Evolutionary conservation across 2,797 vertebrate species (phyloP), one percentile per base, ranked within the genome.

Genomic region (Champsocephalus gunnari): DNA sequence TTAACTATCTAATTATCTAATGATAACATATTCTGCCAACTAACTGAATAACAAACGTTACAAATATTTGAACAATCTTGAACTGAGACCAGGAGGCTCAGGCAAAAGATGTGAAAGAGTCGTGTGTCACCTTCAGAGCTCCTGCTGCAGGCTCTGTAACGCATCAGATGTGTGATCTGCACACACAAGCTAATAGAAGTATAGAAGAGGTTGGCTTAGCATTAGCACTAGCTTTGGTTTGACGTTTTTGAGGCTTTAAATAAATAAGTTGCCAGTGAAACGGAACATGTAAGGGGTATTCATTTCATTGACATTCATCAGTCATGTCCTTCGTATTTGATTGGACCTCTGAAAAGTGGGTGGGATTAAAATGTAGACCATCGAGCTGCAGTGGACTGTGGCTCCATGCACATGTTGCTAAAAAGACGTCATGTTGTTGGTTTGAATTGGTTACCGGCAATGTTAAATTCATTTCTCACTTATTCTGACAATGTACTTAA

Each of bases 151-250:
- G 79, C 24, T 84, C 80, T 47, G 48, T 47, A 47, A 44, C 86
- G 88, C 82, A 81, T 83, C 56, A 0, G 67, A 87, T 77, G 80
- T 88, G 84, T 79, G 51, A 49, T 77, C 58, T 44, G 32, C 64
- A 9, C 66, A 44, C 60, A 19, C 3, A 34, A 43, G 48, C 79
- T 34, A 77, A 76, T 69, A 75, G 57, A 66, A 65, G 38, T 7
- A 2, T 9, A 5, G 57, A 12, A 1, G 3, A 13, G 21, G 5
- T 41, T 5, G 9, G 4, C 44, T 28, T 13, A 45, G 19, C 51
- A 49, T 77, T 59, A 38, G 6, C 34, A 38, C 6, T 41, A 21
- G 12, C 13, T 50, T 77, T 34, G 28, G 47, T 32, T 41, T 44
- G 45, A 55, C 57, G 34, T 5, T 17, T 51, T 50, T 54, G 7